Evolutionary conservation across 2,797 vertebrate genomes (phyloP).

Genomic region (Anableps anableps): DNA sequence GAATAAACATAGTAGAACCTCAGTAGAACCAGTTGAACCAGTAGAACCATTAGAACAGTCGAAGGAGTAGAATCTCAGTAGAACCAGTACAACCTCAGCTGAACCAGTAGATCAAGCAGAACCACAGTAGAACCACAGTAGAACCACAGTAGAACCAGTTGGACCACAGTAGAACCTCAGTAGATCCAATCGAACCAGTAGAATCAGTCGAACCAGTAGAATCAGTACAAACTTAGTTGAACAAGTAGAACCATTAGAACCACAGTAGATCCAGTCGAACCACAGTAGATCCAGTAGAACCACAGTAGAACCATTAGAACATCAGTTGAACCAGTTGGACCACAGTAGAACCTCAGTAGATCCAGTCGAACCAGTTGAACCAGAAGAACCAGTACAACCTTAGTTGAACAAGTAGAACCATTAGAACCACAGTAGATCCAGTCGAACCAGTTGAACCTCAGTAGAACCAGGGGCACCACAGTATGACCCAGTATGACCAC

Average conservation of each 20-base stretch:
- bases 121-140: not conserved
- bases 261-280: not conserved
- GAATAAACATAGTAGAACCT: constrained; percentile 1
- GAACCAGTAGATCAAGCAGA: not conserved
- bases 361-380: not conserved
- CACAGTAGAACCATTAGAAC: not conserved
- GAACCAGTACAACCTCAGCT: too few relatives aligned
- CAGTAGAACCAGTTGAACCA: not conserved
- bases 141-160: not conserved
- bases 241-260: too few relatives aligned
- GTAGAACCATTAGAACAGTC: not conserved
- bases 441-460: not conserved
- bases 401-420: too few relatives aligned
- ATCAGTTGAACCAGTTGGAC: not conserved
- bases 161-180: not conserved
- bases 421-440: not conserved
- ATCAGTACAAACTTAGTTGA: too few relatives aligned
- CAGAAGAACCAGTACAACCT: not conserved
- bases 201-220: not conserved
- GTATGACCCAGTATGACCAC: not conserved
- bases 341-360: not conserved
- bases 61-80: too few relatives aligned
- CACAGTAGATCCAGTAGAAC: constrained; percentile 18
- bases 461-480: not conserved
- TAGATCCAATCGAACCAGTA: not conserved